Conservation (phyloP, 2,113 vertebrate genomes). For the Oncorhynchus tshawytscha region DNA sequence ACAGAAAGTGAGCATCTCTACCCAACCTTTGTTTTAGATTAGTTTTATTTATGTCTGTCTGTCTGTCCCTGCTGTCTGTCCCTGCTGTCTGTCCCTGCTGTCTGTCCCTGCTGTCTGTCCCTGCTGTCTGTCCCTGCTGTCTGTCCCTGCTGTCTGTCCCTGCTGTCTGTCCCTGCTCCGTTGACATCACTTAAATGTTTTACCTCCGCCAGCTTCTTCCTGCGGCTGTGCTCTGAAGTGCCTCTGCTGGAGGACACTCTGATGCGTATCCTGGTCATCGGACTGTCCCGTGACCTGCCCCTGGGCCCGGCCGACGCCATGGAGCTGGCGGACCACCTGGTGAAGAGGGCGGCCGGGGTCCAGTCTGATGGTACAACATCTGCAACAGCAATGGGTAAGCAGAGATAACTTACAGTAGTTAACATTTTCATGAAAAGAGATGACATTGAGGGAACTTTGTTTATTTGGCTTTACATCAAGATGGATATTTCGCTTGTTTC, state of each 20-base stretch:
- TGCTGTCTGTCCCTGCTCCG: neutral
- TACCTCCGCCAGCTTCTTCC: slow-evolving; percentile 84
- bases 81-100: too few relatives aligned
- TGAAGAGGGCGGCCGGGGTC: slow-evolving; percentile 91
- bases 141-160: too few relatives aligned
- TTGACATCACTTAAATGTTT: neutral
- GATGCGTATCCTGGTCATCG: slow-evolving; percentile 94
- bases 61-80: too few relatives aligned
- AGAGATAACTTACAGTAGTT: neutral
- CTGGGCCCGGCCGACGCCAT: slow-evolving; percentile 94
- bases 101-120: too few relatives aligned
- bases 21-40: neutral
- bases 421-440: neutral
- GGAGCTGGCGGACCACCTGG: slow-evolving; percentile 96
- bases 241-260: slow-evolving; percentile 95
- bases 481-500: too few relatives aligned
- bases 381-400: neutral
- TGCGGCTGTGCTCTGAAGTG: slow-evolving; percentile 96
- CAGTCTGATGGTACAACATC: slow-evolving; percentile 85
- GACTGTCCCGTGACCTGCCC: slow-evolving; percentile 90
- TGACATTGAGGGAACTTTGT: slow-evolving; percentile 11
- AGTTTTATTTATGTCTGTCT: neutral
- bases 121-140: too few relatives aligned
- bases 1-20: slow-evolving; percentile 86
- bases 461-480: neutral